Evolutionary conservation across 2,113 vertebrate species (phyloP), one percentile per base, ranked within the genome.

Genomic region (Mastomys natalensis): DNA sequence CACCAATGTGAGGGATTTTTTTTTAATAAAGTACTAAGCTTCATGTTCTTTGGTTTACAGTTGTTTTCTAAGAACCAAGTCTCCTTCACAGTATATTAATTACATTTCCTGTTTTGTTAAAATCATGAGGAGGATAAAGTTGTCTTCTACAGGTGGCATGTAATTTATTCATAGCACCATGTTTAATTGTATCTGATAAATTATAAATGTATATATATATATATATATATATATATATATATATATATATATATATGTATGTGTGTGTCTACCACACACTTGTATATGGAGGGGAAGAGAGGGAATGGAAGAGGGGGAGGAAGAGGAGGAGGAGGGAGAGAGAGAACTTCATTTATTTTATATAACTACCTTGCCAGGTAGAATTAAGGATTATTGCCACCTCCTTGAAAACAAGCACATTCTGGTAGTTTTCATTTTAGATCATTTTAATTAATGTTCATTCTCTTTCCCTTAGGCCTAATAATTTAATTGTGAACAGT

Each of bases 121-220:
- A 96, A 94, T 95, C 51, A 95, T 93, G 90, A 94, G 77, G 45
- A 95, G 92, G 68, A 62, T 89, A 95, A 51, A 90, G 51, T 90
- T 86, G 3, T 89, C 29, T 53, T 85, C 7, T 5, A 82, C 11
- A 82, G 68, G 19, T 58, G 53, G 48, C 13, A 80, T 77, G 37
- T 68, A 96, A 31, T 51, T n/a, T 95, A 72, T 94, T 80, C 93
- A 77, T 93, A 84, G 34, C 15, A 90, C 11, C 21, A 62, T 64
- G 7, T 78, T 12, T 48, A 93, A 89, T 84, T 94, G 4, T 68
- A 9, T 53, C 72, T 78, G 21, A 55, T 96, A n/a, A 89, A 11
- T 95, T 94, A 94, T 90, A 78, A 77, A 13, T 90, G 11, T 84
- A 60, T 9, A 17, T 80, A 66, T 43, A 24, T 45, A 58, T 62